phyloP scores from a whole-genome alignment of 2,797 vertebrate genomes.

The Spinibarbus caldwelli region DNA sequence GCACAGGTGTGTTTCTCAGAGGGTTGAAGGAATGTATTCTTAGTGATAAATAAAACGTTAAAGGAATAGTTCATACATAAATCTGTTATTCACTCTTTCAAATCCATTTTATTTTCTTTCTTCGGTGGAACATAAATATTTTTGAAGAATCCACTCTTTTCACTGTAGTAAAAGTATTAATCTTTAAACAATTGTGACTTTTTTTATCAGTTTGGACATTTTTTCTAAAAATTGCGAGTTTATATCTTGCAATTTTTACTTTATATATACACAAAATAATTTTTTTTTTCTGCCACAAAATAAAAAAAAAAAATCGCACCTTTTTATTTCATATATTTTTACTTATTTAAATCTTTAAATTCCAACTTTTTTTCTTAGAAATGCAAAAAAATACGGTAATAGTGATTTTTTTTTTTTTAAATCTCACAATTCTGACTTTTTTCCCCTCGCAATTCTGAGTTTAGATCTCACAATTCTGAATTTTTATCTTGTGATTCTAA shows the following conservation, averaged over 20 bases:
- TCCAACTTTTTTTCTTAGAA: neutral
- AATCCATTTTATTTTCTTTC: neutral
- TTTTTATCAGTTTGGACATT: neutral
- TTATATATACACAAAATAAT: no score
- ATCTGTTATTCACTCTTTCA: neutral
- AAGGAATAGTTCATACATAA: neutral
- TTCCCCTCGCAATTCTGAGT: no score
- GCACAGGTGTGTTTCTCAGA: constrained; percentile 22
- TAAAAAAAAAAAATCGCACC: neutral
- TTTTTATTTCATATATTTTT: neutral
- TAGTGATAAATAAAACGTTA: constrained; percentile 4
- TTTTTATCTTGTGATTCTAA: no score
- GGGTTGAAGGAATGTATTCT: constrained; percentile 16
- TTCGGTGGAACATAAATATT: neutral
- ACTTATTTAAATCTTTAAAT: neutral
- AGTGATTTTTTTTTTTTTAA: no score
- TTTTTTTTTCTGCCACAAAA: neutral
- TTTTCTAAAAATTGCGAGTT: neutral
- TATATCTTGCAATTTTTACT: no score
- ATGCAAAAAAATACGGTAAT: no score
- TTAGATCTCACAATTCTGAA: no score
- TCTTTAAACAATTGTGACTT: neutral
- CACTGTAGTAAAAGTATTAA: neutral
- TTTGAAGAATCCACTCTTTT: neutral
- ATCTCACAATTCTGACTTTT: no score